Conservation (phyloP, 2,797 vertebrate species). For the Salarias fasciatus region DNA sequence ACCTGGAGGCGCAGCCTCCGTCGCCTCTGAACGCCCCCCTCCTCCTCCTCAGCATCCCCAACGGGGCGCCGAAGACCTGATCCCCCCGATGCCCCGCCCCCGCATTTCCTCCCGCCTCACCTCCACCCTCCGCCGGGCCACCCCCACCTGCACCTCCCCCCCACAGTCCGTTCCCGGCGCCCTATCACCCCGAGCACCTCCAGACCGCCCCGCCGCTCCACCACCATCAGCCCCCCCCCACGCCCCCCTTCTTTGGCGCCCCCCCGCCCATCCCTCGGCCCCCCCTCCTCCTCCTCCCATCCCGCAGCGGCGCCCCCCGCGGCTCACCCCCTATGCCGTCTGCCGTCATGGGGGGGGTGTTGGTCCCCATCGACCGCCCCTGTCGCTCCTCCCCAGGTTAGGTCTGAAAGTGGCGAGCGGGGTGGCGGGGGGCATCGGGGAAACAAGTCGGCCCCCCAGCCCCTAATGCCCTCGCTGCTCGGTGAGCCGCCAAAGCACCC, state of each 20-base stretch:
- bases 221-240: slow-evolving; percentile 66
- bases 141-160: slow-evolving; percentile 68
- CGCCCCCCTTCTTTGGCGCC: slow-evolving; percentile 69
- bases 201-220: slow-evolving; percentile 74
- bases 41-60: slow-evolving; percentile 62
- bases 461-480: slow-evolving; percentile 75
- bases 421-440: slow-evolving; percentile 58
- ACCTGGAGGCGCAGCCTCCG: slow-evolving; percentile 75
- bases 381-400: slow-evolving; percentile 64
- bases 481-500: slow-evolving; percentile 83
- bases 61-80: slow-evolving; percentile 57
- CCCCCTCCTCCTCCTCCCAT: slow-evolving; percentile 71
- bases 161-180: slow-evolving; percentile 73
- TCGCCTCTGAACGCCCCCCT: slow-evolving; percentile 59
- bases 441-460: slow-evolving; percentile 57
- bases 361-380: slow-evolving; percentile 78
- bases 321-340: slow-evolving; percentile 62
- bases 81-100: slow-evolving; percentile 66
- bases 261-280: slow-evolving; percentile 70
- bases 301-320: slow-evolving; percentile 60
- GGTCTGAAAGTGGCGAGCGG: slow-evolving; percentile 65
- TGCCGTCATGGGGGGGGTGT: slow-evolving; percentile 81
- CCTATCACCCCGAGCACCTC: slow-evolving; percentile 77
- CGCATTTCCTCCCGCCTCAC: slow-evolving; percentile 66
- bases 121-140: slow-evolving; percentile 65